Base-by-base conservation (phyloP, 2,113 vertebrate species). In the Dicentrarchus labrax region DNA sequence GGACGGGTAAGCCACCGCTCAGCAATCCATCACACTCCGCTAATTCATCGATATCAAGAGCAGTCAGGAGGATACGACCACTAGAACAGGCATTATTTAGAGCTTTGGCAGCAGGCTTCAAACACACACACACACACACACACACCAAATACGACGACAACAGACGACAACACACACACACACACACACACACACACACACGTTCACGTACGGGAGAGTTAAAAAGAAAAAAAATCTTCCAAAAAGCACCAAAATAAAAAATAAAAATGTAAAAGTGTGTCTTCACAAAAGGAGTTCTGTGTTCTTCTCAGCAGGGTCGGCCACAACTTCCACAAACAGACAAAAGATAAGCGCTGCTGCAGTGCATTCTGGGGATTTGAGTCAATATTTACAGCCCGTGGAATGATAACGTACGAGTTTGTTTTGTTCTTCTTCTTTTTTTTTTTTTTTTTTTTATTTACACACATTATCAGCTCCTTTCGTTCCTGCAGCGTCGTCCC, bases 331-430 rank as follows among this genome's bases (percentile, higher is more conserved):
- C 85, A 90, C 78, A 38, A 68, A 62, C 64, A 77, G 80, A 88
- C 41, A 22, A 83, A 59, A 92, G 64, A 70, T 48, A 93, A 86
- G 90, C 81, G 88, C 90, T 89, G 92, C 88, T 81, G 91, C 89
- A 88, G 84, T 94, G 93, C 86, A 94, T 91, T 92, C 88, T 92
- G 90, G 92, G 91, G 74, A 72, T 84, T 66, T 24, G 56, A 91
- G 82, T 91, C 82, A 1, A 36, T 93, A 92, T 94, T 74, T 93
- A 92, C 81, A 91, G 76, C 66, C 84, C 60, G 21, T 62, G 86
- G 82, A 82, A 86, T 80, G 82, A 91, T 71, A 85, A 78, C 43
- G 70, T 66, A 74, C 47, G 45, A 78, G 77, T 83, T 74, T 39
- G 30, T 30, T 30, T 30, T 30, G 30, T 30, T 30, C 30, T 30